Base-by-base conservation (phyloP, 2,888 invertebrate species). In the Lottia scabra region DNA sequence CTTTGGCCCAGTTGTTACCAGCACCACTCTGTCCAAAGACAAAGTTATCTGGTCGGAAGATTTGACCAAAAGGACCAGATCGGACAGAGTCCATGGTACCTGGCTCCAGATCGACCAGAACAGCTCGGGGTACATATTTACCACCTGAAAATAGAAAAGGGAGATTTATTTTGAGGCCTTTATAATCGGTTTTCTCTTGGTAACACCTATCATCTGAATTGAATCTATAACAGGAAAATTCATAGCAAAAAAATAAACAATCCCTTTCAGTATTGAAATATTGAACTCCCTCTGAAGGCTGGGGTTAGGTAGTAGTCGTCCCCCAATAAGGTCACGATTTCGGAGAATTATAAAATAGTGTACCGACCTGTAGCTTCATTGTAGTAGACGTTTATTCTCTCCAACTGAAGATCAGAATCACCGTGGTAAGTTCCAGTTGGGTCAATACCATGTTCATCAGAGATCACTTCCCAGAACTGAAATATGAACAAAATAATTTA, bases 21-120 rank as follows among this genome's bases (percentile, higher is more conserved):
- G 56, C 56, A 23, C 56, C 56, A 13, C 19, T 19, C 10, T 56
- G 56, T 23, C 56, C 56, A 8, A 56, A 56, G 19, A 56, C 56
- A 56, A 56, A 56, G 56, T 56, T 56, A 56, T 56, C 56, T 23
- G 56, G 56, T 23, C 56, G 56, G 23, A 56, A 56, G 56, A 56
- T 23, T 56, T 56, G 56, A 23, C 56, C 56, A 13, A 56, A 56
- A 8, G 56, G 56, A 23, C 75, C 23, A 76, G 69, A 56, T 23
- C 56, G 19, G 10, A 56, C 56, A 56, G 56, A 56, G 23, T 56
- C 56, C 56, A 56, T 56, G 56, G 56, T 56, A 56, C 56, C 56
- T 56, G 56, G 56, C 56, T 56, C 56, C 10, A 56, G 13, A 56
- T 56, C 56, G 23, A 56, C 56, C 56, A 56, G 23, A 10, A 56